These are phyloP conservation scores for Holothuria scabra DNA, from an alignment of 53 echinoderm and acorn worm genomes.

Conservation along the genomic window DNA sequence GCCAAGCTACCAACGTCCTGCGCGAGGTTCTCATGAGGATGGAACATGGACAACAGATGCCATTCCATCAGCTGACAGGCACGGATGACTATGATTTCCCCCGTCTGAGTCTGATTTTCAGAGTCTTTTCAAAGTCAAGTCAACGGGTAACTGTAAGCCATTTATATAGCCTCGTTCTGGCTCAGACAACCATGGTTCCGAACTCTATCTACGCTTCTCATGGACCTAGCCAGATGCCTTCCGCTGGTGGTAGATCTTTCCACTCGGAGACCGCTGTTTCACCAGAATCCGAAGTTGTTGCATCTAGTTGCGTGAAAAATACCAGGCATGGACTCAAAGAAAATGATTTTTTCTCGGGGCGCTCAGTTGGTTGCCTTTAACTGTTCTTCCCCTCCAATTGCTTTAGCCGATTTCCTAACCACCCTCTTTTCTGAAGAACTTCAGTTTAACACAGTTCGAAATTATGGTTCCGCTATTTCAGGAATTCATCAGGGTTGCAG, in stretches of 20 bases:
- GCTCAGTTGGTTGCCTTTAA: no score
- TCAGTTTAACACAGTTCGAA: no score
- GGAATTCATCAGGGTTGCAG: no score
- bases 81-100: no score
- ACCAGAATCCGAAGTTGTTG: not conserved
- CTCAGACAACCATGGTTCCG: conserved; percentile 35
- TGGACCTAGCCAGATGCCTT: not conserved
- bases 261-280: not conserved
- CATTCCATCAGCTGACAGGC: no score
- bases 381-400: no score
- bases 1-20: no score
- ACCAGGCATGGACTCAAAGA: conserved; percentile 2
- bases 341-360: not conserved
- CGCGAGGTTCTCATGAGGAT: no score
- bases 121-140: not conserved
- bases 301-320: conserved; percentile 16
- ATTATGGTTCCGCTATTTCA: no score
- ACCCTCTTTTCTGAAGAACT: no score
- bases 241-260: not conserved
- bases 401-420: no score
- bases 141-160: not conserved
- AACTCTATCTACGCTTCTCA: not conserved
- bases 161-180: conserved; percentile 20
- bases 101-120: not conserved
- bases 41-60: no score